These are phyloP conservation scores for Imbricaverruca yamaguchii DNA, from an alignment of 2,888 invertebrate genomes.

Conservation along the genomic window DNA sequence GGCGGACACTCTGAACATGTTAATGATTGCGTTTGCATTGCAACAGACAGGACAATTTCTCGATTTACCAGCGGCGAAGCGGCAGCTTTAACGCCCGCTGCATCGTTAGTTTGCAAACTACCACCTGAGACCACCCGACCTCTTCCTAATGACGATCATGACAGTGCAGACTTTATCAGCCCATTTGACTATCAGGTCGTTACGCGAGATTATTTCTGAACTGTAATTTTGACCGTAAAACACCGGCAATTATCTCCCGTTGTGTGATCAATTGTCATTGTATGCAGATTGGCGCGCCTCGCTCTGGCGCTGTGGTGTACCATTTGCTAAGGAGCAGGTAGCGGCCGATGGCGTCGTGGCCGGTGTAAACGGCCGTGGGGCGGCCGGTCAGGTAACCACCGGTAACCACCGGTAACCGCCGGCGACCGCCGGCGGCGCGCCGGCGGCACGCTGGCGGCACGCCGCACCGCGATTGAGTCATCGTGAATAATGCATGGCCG, in stretches of 20 bases:
- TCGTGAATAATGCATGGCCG: slow-evolving; percentile 12
- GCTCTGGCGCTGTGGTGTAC: not conserved
- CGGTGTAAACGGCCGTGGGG: not conserved
- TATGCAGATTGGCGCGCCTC: not conserved
- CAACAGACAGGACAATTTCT: too few relatives aligned
- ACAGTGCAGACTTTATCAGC: slow-evolving; percentile 10
- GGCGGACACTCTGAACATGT: too few relatives aligned
- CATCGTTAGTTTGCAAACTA: not conserved
- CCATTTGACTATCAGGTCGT: slow-evolving; percentile 4
- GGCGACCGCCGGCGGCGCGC: not conserved
- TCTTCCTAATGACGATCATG: not conserved
- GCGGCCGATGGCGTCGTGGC: not conserved
- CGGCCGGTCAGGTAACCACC: too few relatives aligned
- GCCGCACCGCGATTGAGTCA: not conserved
- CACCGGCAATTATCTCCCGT: not conserved
- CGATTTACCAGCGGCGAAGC: too few relatives aligned
- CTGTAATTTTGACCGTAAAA: slow-evolving; percentile 5
- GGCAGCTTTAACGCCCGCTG: not conserved
- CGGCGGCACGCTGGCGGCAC: not conserved
- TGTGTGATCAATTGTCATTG: slow-evolving; percentile 18
- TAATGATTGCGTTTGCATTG: too few relatives aligned
- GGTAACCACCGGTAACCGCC: not conserved
- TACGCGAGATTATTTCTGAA: slow-evolving; percentile 1
- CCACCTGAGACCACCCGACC: not conserved
- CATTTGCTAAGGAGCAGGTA: slow-evolving; percentile 16